phyloP scores from a whole-genome alignment of 2,113 vertebrate genomes.

The Cervus canadensis region DNA sequence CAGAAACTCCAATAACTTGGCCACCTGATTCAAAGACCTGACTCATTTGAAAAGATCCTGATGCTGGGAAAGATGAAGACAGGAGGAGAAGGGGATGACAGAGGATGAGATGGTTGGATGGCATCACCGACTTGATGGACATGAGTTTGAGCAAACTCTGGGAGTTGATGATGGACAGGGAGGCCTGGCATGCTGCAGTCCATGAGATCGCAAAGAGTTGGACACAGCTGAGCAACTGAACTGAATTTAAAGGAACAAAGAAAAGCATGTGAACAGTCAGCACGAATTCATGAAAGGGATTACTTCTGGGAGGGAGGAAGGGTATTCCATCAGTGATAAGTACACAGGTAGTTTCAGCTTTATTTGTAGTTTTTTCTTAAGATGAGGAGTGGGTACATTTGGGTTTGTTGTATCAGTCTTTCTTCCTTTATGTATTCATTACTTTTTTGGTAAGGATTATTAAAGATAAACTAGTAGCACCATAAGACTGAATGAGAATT shows the following conservation, averaged over 20 bases:
- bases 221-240: accelerated
- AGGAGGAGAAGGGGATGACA: not conserved
- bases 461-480: not conserved
- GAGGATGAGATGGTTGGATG: not conserved
- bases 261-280: not conserved
- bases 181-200: not conserved
- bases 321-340: not conserved
- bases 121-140: not conserved
- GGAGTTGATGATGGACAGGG: not conserved
- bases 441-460: not conserved
- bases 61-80: not conserved
- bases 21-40: accelerated
- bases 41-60: not conserved
- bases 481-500: not conserved
- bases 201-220: not conserved
- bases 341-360: not conserved
- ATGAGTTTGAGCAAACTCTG: not conserved
- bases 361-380: not conserved
- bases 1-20: not conserved
- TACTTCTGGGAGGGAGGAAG: not conserved
- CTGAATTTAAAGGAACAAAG: not conserved
- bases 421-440: not conserved
- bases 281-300: not conserved
- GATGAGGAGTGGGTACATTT: not conserved
- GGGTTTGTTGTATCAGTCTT: not conserved